Evolutionary conservation across 2,797 vertebrate genomes (phyloP), one percentile per base, ranked within the genome.

Genomic region (Trematomus bernacchii): DNA sequence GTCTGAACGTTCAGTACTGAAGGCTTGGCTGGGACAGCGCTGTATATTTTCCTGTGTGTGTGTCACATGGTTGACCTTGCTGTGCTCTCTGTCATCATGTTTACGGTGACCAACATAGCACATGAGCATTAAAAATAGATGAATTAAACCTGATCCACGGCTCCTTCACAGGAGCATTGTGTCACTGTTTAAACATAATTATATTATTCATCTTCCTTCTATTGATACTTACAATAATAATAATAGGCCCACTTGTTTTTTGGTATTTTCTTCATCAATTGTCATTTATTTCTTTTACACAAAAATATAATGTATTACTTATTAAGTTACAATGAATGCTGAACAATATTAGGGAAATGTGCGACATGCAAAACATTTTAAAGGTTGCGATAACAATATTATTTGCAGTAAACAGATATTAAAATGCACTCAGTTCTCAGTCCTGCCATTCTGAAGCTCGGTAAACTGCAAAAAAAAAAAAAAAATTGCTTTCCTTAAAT

Each of bases 121-220:
- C 59, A 50, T 15, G 10, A 60, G 50, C 63, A 64, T 79, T 82
- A 78, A 76, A 85, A 76, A 82, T 85, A 68, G 76, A 82, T 79
- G 2, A 62, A 81, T 77, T 75, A 62, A 80, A 63, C 55, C 59
- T 47, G 59, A 76, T 33, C 46, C 51, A 12, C 47, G 27, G 60
- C 60, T 48, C 43, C 18, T 27, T 61, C 59, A 64, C 40, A 6
- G 9, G 23, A 50, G 55, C 61, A 14, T 40, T 58, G 6, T 53
- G 23, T 16, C 30, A 54, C 3, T 18, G 37, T 68, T 71, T 59
- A n/a, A n/a, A 46, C 19, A 1, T 3, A 7, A 50, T 23, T 14
- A 0, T 10, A 54, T 19, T 0, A 19, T 27, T 11, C n/a, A 2
- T 46, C 47, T 37, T 37, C 10, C 33, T 44, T 58, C 13, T 18